Evolutionary conservation across 64 coral and sea anemone genomes (phyloP).

Genomic region (Stichodactyla mertensii): DNA sequence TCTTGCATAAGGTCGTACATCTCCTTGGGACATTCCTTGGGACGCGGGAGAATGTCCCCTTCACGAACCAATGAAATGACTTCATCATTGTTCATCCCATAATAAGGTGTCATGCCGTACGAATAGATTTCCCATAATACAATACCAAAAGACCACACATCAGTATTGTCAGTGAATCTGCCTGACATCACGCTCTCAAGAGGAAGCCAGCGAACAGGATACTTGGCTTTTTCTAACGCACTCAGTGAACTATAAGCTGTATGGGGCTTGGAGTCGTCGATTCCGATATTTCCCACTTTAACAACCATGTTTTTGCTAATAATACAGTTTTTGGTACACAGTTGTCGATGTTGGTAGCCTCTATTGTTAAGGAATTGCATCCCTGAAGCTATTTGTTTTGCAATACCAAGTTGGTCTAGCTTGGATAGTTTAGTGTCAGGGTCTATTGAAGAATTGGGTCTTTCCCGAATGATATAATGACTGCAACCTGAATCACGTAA

Average conservation of each 20-base stretch:
- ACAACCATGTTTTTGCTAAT: slow-evolving; percentile 67
- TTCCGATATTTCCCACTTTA: slow-evolving; percentile 75
- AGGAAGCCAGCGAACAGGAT: slow-evolving; percentile 88
- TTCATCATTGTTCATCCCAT: slow-evolving; percentile 92
- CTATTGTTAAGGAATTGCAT: slow-evolving; percentile 76
- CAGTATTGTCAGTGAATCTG: slow-evolving; percentile 58
- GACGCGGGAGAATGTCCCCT: slow-evolving; percentile 78
- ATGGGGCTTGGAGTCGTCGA: slow-evolving; percentile 59
- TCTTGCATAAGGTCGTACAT: slow-evolving; percentile 87
- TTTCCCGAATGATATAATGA: slow-evolving; percentile 47
- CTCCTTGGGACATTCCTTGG: slow-evolving; percentile 81
- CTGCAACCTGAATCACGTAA: slow-evolving; percentile 65
- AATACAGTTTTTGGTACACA: slow-evolving; percentile 82
- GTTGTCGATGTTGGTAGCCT: slow-evolving; percentile 72
- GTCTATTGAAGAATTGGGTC: slow-evolving; percentile 22
- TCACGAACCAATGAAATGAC: slow-evolving; percentile 75
- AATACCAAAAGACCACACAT: slow-evolving; percentile 98
- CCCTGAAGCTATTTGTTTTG: slow-evolving; percentile 83
- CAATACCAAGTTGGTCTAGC: slow-evolving; percentile 76
- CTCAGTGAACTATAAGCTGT: slow-evolving; percentile 60
- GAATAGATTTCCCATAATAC: slow-evolving; percentile 95
- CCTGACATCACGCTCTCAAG: slow-evolving; percentile 76
- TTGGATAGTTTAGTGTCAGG: slow-evolving; percentile 73
- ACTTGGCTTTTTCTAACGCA: slow-evolving; percentile 40
- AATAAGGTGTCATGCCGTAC: slow-evolving; percentile 81